Evolutionary conservation across 2,888 invertebrate species (phyloP).

Genomic region (Cremastinae sp.): DNA sequence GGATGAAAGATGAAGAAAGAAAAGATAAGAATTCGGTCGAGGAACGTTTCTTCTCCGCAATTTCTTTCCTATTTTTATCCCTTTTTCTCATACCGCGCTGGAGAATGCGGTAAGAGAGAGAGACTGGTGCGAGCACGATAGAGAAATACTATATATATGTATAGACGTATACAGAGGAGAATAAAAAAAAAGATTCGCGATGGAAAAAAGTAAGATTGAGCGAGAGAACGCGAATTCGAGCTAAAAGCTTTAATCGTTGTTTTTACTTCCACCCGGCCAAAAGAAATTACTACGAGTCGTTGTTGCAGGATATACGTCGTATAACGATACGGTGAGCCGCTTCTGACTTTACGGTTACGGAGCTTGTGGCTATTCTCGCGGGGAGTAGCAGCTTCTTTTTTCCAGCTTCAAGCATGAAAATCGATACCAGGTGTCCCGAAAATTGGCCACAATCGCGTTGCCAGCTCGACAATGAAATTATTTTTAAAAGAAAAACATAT

Average conservation of each 20-base stretch:
- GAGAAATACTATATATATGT: too few relatives aligned
- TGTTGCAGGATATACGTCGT: conserved; percentile 32
- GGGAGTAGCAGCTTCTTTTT: conserved; percentile 24
- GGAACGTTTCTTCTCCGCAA: neutral
- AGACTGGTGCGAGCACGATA: neutral
- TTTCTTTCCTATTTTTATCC: neutral
- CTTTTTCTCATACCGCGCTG: neutral
- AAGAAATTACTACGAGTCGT: conserved; percentile 68
- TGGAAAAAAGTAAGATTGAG: conserved; percentile 24
- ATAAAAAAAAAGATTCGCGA: conserved; percentile 5
- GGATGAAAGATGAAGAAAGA: conserved; percentile 30
- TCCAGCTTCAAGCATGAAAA: neutral
- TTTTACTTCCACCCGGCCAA: conserved; percentile 65
- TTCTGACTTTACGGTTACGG: conserved; percentile 57
- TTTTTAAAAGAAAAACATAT: too few relatives aligned
- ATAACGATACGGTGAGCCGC: conserved; percentile 1
- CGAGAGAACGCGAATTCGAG: conserved; percentile 56
- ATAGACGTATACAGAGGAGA: conserved; percentile 17
- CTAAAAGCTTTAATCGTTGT: conserved; percentile 74
- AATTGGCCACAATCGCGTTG: too few relatives aligned
- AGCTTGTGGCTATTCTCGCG: conserved; percentile 56
- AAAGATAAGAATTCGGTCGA: conserved; percentile 38
- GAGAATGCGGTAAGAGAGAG: conserved; percentile 28
- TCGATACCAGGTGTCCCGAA: too few relatives aligned
- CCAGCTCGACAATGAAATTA: too few relatives aligned